phyloP scores from a whole-genome alignment of 2,113 vertebrate species.

The Leucoraja erinaceus region DNA sequence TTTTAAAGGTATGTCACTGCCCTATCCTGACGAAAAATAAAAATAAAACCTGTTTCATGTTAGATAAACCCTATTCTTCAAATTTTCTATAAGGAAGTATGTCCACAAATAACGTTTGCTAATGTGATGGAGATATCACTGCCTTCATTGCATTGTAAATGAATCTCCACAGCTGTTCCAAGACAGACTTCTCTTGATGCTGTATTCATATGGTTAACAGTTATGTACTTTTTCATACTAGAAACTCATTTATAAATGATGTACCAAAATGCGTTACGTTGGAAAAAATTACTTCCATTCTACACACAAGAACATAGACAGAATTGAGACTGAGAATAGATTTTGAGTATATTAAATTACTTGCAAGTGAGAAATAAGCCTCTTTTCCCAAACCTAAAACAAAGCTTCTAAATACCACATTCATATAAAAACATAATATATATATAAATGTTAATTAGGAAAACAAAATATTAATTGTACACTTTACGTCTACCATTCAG shows the following conservation, averaged over 20 bases:
- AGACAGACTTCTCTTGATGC: background rate
- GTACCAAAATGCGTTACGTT: too few species aligned
- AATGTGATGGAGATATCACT: background rate
- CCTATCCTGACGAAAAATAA: background rate
- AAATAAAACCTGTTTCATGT: background rate
- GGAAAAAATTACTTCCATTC: background rate
- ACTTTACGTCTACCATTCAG: background rate
- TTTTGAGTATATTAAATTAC: background rate
- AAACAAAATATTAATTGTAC: background rate
- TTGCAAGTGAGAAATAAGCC: background rate
- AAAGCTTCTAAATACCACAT: background rate
- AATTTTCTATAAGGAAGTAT: background rate
- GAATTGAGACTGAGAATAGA: background rate
- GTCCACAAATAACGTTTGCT: background rate
- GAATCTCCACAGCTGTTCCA: background rate
- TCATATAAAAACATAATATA: background rate
- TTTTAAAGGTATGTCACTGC: background rate
- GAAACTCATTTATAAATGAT: background rate
- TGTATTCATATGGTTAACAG: background rate
- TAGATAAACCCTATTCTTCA: background rate
- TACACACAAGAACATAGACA: background rate
- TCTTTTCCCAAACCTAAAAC: background rate
- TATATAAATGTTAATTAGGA: background rate
- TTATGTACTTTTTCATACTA: background rate
- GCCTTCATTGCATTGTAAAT: background rate